Evolutionary conservation across 2,888 invertebrate species (phyloP), one percentile per base, ranked within the genome.

Genomic region (Philhelius pedissequus): DNA sequence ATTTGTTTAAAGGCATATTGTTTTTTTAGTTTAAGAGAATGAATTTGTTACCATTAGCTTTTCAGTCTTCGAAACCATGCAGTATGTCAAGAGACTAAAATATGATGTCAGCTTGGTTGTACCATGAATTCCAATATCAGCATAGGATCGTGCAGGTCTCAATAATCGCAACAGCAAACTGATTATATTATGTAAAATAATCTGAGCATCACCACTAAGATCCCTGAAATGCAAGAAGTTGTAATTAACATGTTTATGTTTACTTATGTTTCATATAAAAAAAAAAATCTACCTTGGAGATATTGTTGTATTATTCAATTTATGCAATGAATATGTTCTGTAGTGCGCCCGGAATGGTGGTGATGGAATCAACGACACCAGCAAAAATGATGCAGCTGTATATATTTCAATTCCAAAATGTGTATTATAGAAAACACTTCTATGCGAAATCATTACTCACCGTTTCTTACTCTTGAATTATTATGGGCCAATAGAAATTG

Each of bases 71-170:
- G 97, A 96, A 88, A 98, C 94, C 88, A 98, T 95, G 91, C 98
- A 98, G 90, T 97, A 98, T 68, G 97, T 96, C 93, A 98, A 94
- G 75, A 98, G 94, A 64, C 97, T 96, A 92, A 98, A 98, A 92
- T 98, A 98, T 8, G 97, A 96, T 35, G 97, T 97, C 79, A 98
- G 93, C 92, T 98, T 98, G 92, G 96, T 96, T 2, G 97, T 96
- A 73, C 98, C 97, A 90, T 98, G 97, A 8, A 95, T 94, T 62
- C 95, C 95, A 88, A 96, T 95, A 89, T 97, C 97, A 0, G 96
- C 96, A 90, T 97, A 98, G 87, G 96, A 96, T 87, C 96, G 94
- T 1, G 97, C 97, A 11, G 96, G 94, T 86, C 96, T 95, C 75
- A 98, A 90, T 87, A 98, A 93, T 79, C 96, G 93, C 64, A 96